Evolutionary conservation across 1,140 invertebrate genomes (phyloP), one percentile per base, ranked within the genome.

Genomic region (Anagrus nilaparvatae): DNA sequence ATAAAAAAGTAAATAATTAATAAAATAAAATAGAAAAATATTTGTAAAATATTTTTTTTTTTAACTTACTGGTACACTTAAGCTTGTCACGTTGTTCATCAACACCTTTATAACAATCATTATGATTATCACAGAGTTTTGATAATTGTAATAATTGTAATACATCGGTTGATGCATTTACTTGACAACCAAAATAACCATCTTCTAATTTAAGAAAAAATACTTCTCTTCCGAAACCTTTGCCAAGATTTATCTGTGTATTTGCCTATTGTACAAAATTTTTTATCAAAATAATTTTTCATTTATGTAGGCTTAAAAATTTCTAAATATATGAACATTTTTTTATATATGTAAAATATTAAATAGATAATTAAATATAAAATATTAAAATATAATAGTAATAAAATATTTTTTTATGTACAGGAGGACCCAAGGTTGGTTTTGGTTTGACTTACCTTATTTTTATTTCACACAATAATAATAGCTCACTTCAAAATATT

Each of bases 191-290:
- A 71, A 96, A 96, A 69, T 90, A 94, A 54, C 91, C 91, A 73
- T 94, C 89, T 76, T 95, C 90, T 66, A 94, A 77, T 72, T 94
- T 93, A 63, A 96, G 76, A 74, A 94, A 90, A 74, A 96, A 95
- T 68, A 94, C 83, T 77, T 94, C 89, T 69, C 82, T 73, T 76
- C 80, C 84, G 61, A 78, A 76, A 72, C 80, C 84, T 73, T 79
- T 79, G 65, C 83, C 79, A 73, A 82, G 73, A 55, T 77, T 78
- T 61, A 71, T 72, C 56, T 78, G 70, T 62, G 74, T 77, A 74
- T 84, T 79, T 72, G 76, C 81, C 84, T 86, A 74, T 24, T 67
- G 12, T 24, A n/a, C n/a, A n/a, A n/a, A n/a, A n/a, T n/a, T n/a
- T n/a, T n/a, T n/a, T n/a, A n/a, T n/a, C n/a, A n/a, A n/a, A n/a